A percentile compares a stretch with the other conserved stretches of the same genome.
These are phyloP conservation scores for Arvicanthis niloticus DNA, from an alignment of 2,113 vertebrate genomes.

Conservation along the genomic window DNA sequence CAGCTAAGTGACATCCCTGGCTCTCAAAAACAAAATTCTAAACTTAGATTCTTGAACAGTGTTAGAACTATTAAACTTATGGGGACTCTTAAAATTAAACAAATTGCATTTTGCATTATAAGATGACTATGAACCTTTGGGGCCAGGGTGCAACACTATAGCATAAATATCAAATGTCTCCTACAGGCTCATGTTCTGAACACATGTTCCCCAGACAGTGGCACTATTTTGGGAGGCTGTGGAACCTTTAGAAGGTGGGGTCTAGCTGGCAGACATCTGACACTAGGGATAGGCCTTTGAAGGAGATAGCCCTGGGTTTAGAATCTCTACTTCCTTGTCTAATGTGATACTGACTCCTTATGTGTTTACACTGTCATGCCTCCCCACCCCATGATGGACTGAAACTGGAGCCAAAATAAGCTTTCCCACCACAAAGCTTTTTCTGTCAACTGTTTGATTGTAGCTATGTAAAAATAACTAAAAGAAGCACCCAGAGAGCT, in stretches of 20 bases:
- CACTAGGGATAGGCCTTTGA: not conserved
- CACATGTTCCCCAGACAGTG: not conserved
- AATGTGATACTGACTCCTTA: not conserved
- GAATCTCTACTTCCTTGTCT: not conserved
- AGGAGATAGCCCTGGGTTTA: not conserved
- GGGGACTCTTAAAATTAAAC: not conserved
- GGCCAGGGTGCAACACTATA: not conserved
- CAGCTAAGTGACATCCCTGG: not conserved
- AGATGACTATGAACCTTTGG: not conserved
- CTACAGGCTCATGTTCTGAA: not conserved
- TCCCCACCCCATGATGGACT: not conserved
- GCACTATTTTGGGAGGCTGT: not conserved
- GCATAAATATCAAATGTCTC: not conserved
- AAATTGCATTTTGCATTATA: not conserved
- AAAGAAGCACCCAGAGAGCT: no score
- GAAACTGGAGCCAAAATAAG: not conserved
- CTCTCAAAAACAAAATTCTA: not conserved
- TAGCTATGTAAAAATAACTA: not conserved
- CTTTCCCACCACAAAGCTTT: not conserved
- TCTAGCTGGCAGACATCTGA: not conserved
- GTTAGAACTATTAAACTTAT: not conserved
- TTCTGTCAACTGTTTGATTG: not conserved
- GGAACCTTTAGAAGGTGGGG: not conserved
- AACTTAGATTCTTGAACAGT: not conserved
- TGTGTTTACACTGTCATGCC: not conserved